Evolutionary conservation across 2,888 invertebrate species (phyloP), one percentile per base, ranked within the genome.

Genomic region (Octodonta nipae): DNA sequence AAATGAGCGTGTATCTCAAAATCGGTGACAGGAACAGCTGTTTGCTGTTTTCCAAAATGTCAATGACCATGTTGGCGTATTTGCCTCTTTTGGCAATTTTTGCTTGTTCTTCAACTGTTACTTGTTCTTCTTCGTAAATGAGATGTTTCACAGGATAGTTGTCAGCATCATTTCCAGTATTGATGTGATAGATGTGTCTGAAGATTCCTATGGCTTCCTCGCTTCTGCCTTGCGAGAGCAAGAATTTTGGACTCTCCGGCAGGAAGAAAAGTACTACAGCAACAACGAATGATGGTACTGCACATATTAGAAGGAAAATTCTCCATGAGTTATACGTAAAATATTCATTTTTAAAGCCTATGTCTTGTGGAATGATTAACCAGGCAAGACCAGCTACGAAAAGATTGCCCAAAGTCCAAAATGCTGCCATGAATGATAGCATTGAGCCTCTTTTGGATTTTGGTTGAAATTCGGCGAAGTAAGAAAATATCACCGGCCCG

Each of bases 401-500:
- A 45, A 91, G 70, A 60, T 89, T 89, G 45, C 91, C 91, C 49
- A 88, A 73, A 35, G 91, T 91, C 91, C 91, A 91, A 63, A 89
- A 91, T 32, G 88, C 88, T 36, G 91, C 89, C 80, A 91, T 84
- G 58, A 86, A 84, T 50, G 87, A 87, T 48, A 91, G 67, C 88
- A 89, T 89, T 32, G 85, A 81, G 31, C 91, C 91, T 47, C 91
- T 73, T 57, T 83, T 85, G 46, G 79, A 71, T 64, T 85, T 87
- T 35, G 89, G 88, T 64, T 91, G 89, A 63, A 91, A 91, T 65
- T 91, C 91, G 38, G 87, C 86, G 63, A 87, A 91, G 64, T 91
- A 91, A 13, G 89, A 85, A 85, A 89, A 91, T 61, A 91, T 86
- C 44, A 91, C 88, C 37, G 91, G 91, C 58, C 89, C 82, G 54